A percentile compares a stretch with the other conserved stretches of the same genome.
Evolutionary conservation across 2,888 invertebrate genomes (phyloP).

Genomic region (Amiota minor): DNA sequence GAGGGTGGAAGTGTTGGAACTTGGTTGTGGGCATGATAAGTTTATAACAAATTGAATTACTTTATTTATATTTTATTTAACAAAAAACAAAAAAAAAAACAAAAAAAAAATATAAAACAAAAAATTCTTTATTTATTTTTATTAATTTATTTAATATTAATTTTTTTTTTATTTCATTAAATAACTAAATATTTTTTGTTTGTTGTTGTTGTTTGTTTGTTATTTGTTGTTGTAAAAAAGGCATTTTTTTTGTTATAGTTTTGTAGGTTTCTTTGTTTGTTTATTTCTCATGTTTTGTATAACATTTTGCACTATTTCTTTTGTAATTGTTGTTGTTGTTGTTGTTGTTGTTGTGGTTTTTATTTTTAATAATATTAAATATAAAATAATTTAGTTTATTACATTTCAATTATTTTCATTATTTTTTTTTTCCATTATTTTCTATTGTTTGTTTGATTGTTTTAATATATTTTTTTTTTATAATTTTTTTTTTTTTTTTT

Average conservation of each 20-base stretch:
- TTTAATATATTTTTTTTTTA: slow-evolving; percentile 22
- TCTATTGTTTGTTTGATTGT: slow-evolving; percentile 22
- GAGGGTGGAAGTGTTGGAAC: not conserved
- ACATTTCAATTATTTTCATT: not conserved
- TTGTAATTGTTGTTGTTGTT: slow-evolving; percentile 28
- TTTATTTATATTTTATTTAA: too few species aligned
- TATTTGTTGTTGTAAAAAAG: slow-evolving; percentile 43
- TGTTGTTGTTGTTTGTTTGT: slow-evolving; percentile 14
- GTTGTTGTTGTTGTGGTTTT: slow-evolving; percentile 24
- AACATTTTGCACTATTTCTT: slow-evolving; percentile 22
- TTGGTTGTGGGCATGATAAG: not conserved
- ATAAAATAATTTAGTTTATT: slow-evolving; percentile 27
- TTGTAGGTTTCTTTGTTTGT: slow-evolving; percentile 34
- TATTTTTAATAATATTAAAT: slow-evolving; percentile 17
- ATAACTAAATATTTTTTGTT: too few species aligned
- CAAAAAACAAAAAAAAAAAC: not conserved
- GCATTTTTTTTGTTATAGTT: slow-evolving; percentile 30
- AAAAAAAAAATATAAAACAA: slow-evolving; percentile 17
- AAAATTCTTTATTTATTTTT: slow-evolving; percentile 34
- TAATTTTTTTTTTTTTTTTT: slow-evolving; percentile 16
- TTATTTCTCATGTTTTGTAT: slow-evolving; percentile 28
- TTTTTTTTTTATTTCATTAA: not conserved
- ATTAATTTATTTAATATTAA: not conserved
- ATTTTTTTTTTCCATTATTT: slow-evolving; percentile 31
- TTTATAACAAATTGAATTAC: too few species aligned